Base-by-base conservation (phyloP, 2,888 invertebrate species). In the Imbricaverruca yamaguchii region DNA sequence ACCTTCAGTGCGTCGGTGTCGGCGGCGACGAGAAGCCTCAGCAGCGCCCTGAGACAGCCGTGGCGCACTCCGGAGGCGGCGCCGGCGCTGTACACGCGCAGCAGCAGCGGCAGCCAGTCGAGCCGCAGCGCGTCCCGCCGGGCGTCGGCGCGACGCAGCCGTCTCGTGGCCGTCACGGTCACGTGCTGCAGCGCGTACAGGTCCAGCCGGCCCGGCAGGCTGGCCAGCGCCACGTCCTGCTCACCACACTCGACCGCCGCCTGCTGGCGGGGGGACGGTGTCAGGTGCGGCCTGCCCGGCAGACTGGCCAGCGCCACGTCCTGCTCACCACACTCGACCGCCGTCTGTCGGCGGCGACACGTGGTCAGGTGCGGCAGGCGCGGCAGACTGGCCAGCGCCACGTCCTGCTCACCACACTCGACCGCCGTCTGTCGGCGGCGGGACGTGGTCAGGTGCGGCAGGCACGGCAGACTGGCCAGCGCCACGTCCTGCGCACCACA, bases 31-130 rank as follows among this genome's bases (percentile, higher is more conserved):
- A 98, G 95, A 93, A 98, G 98, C 83, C 98, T 92, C 81, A 99
- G 90, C 83, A 99, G 91, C 10, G 98, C 98, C 86, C 97, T 93
- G 83, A 99, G 91, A 86, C 98, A 98, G 89, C 97, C 97, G 89
- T 97, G 97, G 85, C 98, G 92, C 57, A 99, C 97, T 83, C 97
- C 95, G 56, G 98, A 97, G 13, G 98, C 98, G 81, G 98, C 98
- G 83, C 97, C 97, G 85, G 96, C 96, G 87, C 96, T 96, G 89
- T 99, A 99, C 81, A 99, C 97, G 15, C 25, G 39, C 39, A 74
- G 74, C 74, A 74, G 74, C 53, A 74, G 39, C 53, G 74, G 74
- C 15, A 74, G 74, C 74, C 74, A 74, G 18, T 53, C 53, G 15
- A 23, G 13, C 53, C 18, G 74, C 39, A 53, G 74, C 74, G 12